Conservation (phyloP, 2,113 vertebrate genomes). For the Cyphomyrus discorhynchus region DNA sequence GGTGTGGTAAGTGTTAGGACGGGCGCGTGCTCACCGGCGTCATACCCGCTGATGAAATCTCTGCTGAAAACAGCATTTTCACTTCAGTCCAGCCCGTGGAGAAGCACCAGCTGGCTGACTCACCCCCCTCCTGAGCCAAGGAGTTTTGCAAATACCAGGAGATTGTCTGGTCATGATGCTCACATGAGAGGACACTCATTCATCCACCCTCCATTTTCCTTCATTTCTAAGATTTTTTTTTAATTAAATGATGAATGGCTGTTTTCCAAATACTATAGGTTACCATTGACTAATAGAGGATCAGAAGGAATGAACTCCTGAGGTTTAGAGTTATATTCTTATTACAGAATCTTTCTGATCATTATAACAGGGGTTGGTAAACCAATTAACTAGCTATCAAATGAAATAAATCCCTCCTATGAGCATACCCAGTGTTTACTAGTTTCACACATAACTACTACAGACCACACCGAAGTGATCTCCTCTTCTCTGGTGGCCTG, state of each 20-base stretch:
- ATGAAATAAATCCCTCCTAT: neutral
- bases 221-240: neutral
- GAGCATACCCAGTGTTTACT: neutral
- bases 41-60: conserved; percentile 2
- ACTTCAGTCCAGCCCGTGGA: conserved; percentile 5
- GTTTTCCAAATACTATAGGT: neutral
- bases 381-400: neutral
- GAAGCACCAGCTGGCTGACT: conserved; percentile 17
- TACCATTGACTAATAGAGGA: neutral
- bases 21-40: neutral
- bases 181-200: neutral
- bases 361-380: neutral
- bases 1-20: conserved; percentile 8
- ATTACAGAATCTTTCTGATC: neutral
- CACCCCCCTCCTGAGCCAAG: conserved; percentile 8
- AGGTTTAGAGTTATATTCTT: neutral
- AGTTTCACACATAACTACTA: neutral
- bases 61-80: conserved; percentile 23
- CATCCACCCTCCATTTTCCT: neutral
- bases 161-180: neutral
- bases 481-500: neutral
- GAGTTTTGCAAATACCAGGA: neutral
- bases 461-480: neutral
- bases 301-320: neutral
- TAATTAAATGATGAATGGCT: neutral